Evolutionary conservation across 1,140 invertebrate genomes (phyloP), one percentile per base, ranked within the genome.

Genomic region (Drosophila leontia): DNA sequence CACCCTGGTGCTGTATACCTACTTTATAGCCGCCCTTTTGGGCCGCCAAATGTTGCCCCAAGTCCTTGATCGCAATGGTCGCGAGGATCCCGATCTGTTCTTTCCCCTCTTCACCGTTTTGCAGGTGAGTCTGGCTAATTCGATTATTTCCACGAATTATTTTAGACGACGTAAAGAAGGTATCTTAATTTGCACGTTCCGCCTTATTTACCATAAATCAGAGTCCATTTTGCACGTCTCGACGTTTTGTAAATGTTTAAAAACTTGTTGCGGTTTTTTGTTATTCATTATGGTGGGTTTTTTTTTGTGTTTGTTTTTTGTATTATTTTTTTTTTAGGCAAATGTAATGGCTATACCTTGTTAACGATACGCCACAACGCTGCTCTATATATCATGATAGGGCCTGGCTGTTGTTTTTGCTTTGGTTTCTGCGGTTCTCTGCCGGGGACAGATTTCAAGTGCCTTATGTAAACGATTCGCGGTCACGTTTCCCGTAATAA

Each of bases 61-160:
- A 64, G 94, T 94, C 7, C 9, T 75, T 39, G 78, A 90, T 57
- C 76, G 78, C 37, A 93, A 94, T 41, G 93, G 93, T 37, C 93
- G 92, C 77, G 95, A 97, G 84, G 94, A 95, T 58, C 95, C 96
- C 0, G 91, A 99, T 91, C 95, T 98, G 67, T 99, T 97, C 93
- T 97, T 99, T 82, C 98, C 98, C 3, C 94, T 99, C 39, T 99
- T 99, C 91, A 98, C 98, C 0, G 95, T 97, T 7, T 92, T 99
- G 23, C 97, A 98, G 95, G 97, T 97, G 94, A 88, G 34, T 37
- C n/a, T n/a, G n/a, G n/a, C n/a, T n/a, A n/a, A n/a, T n/a, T n/a
- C 34, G 7, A 55, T 47, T 17, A 19, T 48, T 45, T 53, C 19
- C 51, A 32, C 57, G 19, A 57, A 67, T 58, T 32, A 67, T 71